Evolutionary conservation across 2,113 vertebrate genomes (phyloP).

Genomic region (Xenopus borealis): DNA sequence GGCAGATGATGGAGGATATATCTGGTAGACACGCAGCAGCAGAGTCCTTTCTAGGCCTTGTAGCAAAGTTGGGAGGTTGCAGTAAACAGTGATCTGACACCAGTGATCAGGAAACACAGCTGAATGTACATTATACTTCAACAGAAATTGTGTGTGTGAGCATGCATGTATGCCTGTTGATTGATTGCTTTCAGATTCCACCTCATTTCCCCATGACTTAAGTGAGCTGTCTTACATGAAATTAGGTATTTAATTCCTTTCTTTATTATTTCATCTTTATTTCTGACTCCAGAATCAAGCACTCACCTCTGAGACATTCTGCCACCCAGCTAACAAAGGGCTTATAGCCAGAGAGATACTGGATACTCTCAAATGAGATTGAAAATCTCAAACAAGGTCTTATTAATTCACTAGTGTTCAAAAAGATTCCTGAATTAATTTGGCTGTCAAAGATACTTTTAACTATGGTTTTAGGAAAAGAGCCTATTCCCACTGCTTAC

Average conservation of each 20-base stretch:
- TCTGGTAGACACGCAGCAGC: conserved; percentile 76
- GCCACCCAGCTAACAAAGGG: background rate
- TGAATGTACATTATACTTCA: conserved; percentile 50
- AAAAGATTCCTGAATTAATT: no score
- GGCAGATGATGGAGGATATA: conserved; percentile 88
- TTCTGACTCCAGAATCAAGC: conserved; percentile 25
- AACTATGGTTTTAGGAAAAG: no score
- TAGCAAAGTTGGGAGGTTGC: conserved; percentile 47
- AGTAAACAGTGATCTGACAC: conserved; percentile 54
- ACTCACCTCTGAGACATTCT: conserved; percentile 10
- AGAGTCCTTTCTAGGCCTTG: conserved; percentile 46
- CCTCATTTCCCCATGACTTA: conserved; percentile 15
- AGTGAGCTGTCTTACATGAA: conserved; percentile 15
- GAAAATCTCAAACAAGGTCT: no score
- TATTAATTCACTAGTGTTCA: no score
- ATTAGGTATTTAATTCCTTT: background rate
- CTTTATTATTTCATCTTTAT: conserved; percentile 7
- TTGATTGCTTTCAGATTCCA: conserved; percentile 32
- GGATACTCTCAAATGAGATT: background rate
- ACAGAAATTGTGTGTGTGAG: conserved; percentile 30
- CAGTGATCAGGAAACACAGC: conserved; percentile 52
- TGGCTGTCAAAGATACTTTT: no score
- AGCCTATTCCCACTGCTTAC: no score
- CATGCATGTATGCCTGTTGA: conserved; percentile 25
- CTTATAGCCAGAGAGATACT: conserved; percentile 1